phyloP scores from a whole-genome alignment of 2,888 invertebrate species.

The Rhabditoides inermis region DNA sequence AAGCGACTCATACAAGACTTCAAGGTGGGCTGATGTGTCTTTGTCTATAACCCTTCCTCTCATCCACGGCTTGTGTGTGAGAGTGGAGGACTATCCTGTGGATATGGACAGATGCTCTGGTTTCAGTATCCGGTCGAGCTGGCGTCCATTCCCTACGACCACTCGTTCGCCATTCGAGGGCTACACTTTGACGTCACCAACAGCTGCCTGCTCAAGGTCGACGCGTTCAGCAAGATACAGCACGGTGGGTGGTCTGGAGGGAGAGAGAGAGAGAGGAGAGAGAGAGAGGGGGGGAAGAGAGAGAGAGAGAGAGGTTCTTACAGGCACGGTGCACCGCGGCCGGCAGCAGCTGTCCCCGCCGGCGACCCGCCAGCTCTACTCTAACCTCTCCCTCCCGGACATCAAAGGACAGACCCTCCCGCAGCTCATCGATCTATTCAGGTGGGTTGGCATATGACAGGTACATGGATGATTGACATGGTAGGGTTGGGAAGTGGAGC shows the following conservation, averaged over 20 bases:
- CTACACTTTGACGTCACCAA: constrained; percentile 96
- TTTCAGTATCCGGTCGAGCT: constrained; percentile 74
- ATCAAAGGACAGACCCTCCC: constrained; percentile 61
- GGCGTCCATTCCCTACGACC: constrained; percentile 71
- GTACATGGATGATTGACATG: too few relatives aligned
- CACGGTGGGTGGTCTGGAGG: constrained; percentile 64
- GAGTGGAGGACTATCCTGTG: too few relatives aligned
- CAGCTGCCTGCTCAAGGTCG: constrained; percentile 82
- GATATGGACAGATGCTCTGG: neutral
- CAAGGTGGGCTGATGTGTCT: too few relatives aligned
- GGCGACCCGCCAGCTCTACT: constrained; percentile 62
- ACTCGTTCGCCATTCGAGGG: constrained; percentile 88
- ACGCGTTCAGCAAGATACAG: constrained; percentile 92
- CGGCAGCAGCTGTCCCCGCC: constrained; percentile 14
- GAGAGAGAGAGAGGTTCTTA: too few relatives aligned
- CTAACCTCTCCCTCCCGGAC: constrained; percentile 51
- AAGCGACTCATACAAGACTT: constrained; percentile 76
- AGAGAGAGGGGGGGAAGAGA: constrained; percentile 50
- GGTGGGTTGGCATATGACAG: too few relatives aligned
- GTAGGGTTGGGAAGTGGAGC: too few relatives aligned
- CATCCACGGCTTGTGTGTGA: too few relatives aligned
- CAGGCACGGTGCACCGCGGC: constrained; percentile 28
- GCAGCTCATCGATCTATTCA: constrained; percentile 87
- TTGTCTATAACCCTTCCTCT: too few relatives aligned
- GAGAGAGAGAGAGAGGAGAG: constrained; percentile 1